Conservation (phyloP, 2,113 vertebrate species). For the Okapia johnstoni region DNA sequence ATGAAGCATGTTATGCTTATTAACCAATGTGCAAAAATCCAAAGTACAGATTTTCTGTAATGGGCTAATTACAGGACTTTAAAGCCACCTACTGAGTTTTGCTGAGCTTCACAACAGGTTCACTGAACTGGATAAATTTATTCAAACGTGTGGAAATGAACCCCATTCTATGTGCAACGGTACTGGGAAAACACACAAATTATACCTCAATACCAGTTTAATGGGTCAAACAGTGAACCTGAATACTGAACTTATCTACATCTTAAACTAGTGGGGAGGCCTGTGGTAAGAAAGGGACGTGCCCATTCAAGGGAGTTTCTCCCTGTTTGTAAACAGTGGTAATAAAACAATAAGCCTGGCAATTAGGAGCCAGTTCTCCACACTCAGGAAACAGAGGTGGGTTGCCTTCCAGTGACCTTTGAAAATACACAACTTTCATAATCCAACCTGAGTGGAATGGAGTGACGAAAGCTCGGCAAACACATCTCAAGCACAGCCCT, state of each 20-base stretch:
- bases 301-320: slow-evolving; percentile 76
- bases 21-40: slow-evolving; percentile 87
- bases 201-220: slow-evolving; percentile 91
- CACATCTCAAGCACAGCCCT: slow-evolving; percentile 27
- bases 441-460: neutral
- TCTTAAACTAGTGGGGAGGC: slow-evolving; percentile 80
- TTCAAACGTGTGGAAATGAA: slow-evolving; percentile 91
- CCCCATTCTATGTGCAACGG: slow-evolving; percentile 86
- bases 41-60: slow-evolving; percentile 90
- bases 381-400: slow-evolving; percentile 16
- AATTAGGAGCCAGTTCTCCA: slow-evolving; percentile 51
- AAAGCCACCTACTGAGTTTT: slow-evolving; percentile 91
- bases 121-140: slow-evolving; percentile 93
- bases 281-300: slow-evolving; percentile 77
- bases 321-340: slow-evolving; percentile 78
- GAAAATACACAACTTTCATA: slow-evolving; percentile 58
- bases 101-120: slow-evolving; percentile 89
- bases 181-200: slow-evolving; percentile 92
- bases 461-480: slow-evolving; percentile 27
- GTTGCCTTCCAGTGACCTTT: slow-evolving; percentile 56
- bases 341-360: slow-evolving; percentile 43
- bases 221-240: slow-evolving; percentile 89
- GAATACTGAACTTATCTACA: slow-evolving; percentile 86
- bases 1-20: slow-evolving; percentile 86
- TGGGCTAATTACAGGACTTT: slow-evolving; percentile 92